Evolutionary conservation across 2,113 vertebrate genomes (phyloP), one percentile per base, ranked within the genome.

Genomic region (Coturnix japonica): DNA sequence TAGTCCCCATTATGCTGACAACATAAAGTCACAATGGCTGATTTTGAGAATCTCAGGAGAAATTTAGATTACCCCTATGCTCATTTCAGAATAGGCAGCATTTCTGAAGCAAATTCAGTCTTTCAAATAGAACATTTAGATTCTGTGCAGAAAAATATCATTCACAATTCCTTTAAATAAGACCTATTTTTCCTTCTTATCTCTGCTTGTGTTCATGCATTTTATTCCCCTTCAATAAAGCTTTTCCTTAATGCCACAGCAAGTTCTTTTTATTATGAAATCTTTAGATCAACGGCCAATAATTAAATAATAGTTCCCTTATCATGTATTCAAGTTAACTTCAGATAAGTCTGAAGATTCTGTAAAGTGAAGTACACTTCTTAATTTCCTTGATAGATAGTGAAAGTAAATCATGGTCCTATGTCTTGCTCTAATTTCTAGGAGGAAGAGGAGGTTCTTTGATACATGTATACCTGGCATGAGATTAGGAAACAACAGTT

Each of bases 1-100:
- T 56, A 86, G 77, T 85, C 70, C 60, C 66, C 78, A 61, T 91
- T 81, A 73, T 33, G 56, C 80, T 87, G 92, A 94, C 85, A 92
- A 74, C 83, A 76, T 31, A 26, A 91, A 90, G 91, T 77, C 64
- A 41, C 53, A 35, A 91, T 72, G 53, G 78, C 75, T 78, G 59
- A 76, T 92, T 74, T 61, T 78, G 43, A 87, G 75, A 95, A 77
- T 60, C 60, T 77, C 66, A 87, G 53, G 11, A 59, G 72, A 82
- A 93, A 46, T 39, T 87, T 59, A 65, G 26, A 39, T 86, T 71
- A 81, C 39, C 16, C 18, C 49, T 31, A 41, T 12, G 28, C 57
- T 85, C 7, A 5, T 81, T 86, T 82, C 20, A 46, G 46, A 86
- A 64, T 5, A 75, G 5, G 9, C 5, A 86, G 49, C 37, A 67